These are phyloP conservation scores for Leuciscus waleckii DNA, from an alignment of 2,797 vertebrate species.

Conservation along the genomic window DNA sequence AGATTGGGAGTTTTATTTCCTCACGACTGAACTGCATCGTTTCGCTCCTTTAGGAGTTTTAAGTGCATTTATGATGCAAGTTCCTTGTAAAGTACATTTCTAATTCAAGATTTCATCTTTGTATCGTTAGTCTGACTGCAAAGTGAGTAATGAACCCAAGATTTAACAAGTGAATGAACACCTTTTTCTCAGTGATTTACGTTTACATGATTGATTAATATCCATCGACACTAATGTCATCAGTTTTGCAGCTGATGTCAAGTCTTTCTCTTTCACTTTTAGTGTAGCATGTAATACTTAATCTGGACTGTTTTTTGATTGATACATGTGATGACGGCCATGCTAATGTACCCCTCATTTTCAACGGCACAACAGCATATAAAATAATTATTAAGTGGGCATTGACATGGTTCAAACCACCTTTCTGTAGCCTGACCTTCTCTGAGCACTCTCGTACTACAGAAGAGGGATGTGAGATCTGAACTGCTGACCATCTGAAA, in stretches of 20 bases:
- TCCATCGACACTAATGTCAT: slow-evolving; percentile 22
- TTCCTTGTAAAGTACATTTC: slow-evolving; percentile 8
- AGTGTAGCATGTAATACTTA: slow-evolving; percentile 27
- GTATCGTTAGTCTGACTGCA: neutral
- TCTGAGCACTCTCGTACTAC: neutral
- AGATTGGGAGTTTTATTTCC: slow-evolving; percentile 22
- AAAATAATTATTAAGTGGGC: neutral
- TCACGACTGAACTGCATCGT: neutral
- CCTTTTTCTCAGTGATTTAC: neutral
- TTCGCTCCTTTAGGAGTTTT: slow-evolving; percentile 33
- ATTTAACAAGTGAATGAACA: slow-evolving; percentile 1
- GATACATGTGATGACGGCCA: neutral
- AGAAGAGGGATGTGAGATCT: slow-evolving; percentile 13
- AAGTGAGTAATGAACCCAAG: slow-evolving; percentile 8
- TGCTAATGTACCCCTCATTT: neutral
- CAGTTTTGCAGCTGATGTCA: neutral
- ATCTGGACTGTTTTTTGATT: slow-evolving; percentile 7
- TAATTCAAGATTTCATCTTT: neutral
- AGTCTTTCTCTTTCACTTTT: slow-evolving; percentile 20
- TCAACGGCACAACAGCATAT: neutral
- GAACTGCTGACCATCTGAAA: slow-evolving; percentile 21
- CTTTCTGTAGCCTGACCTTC: neutral
- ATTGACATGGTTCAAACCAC: neutral
- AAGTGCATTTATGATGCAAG: slow-evolving; percentile 22
- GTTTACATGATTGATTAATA: slow-evolving; percentile 30